Evolutionary conservation across 2,888 invertebrate genomes (phyloP), one percentile per base, ranked within the genome.

Genomic region (Agriotes lineatus): DNA sequence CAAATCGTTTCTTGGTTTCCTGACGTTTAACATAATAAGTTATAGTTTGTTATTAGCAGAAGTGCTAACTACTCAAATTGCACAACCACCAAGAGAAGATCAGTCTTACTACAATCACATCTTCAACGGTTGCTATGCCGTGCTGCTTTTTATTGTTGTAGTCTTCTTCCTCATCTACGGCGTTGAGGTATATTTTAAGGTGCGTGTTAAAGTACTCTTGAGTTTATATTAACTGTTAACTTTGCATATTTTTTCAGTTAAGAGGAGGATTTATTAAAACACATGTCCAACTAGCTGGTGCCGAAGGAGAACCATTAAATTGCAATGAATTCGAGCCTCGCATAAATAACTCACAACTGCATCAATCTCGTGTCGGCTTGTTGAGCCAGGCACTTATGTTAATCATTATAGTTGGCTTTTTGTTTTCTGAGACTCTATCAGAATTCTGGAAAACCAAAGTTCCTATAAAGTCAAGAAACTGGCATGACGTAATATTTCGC

Each of bases 101-200:
- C 87, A 90, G 86, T 90, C 88, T 75, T 92, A 92, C 84, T 94
- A 95, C 84, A 91, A 93, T 75, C 93, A 94, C 83, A 89, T 96
- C 35, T 96, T 96, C 85, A 96, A 96, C 83, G 95, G 95, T 10
- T 94, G 94, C 83, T 96, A 96, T 82, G 96, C 96, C 1, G 91
- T 93, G n/a, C 87, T 97, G 57, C 89, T 96, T 69, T 92, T 96
- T 82, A 92, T 96, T 69, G 95, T 96, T 45, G 95, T 96, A 66
- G 88, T 96, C 12, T 96, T 96, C 86, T 97, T 96, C 85, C 89
- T 97, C 58, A 95, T 96, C 75, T 97, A 96, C 83, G 96, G 97
- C 52, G 94, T 96, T 16, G 96, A 96, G 85, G 96, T 97, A 6
- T 97, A 91, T 84, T 96, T 97, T 82, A 96, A 96, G 90, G 94